These are phyloP conservation scores for Ceratotherium simum DNA, from an alignment of 2,113 vertebrate species.

Conservation along the genomic window DNA sequence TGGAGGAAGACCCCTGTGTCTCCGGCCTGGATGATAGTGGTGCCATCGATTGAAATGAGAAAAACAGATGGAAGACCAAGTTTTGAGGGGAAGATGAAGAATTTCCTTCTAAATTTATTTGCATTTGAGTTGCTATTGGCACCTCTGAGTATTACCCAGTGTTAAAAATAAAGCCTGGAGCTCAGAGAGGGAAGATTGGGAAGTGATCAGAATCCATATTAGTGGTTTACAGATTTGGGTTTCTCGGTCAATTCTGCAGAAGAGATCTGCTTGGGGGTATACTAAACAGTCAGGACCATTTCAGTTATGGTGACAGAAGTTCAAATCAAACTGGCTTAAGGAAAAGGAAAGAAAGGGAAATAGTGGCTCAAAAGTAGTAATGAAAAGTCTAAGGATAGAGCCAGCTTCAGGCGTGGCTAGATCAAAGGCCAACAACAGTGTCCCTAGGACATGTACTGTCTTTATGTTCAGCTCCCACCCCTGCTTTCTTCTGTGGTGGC, in stretches of 20 bases:
- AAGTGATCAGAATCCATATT: too few species aligned
- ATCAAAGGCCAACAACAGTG: neutral
- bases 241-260: neutral
- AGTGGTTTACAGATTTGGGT: neutral
- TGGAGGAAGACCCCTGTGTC: neutral
- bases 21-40: neutral
- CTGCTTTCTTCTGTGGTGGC: neutral
- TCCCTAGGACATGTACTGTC: rapidly evolving
- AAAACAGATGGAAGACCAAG: neutral
- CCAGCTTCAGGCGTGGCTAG: neutral
- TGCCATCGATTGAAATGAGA: neutral
- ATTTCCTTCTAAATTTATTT: neutral
- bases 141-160: too few species aligned
- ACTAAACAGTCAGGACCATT: neutral
- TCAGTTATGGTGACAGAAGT: neutral
- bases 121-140: neutral
- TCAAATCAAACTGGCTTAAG: neutral
- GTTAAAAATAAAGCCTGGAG: neutral
- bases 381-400: rapidly evolving
- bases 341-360: neutral
- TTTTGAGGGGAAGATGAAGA: neutral
- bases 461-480: rapidly evolving
- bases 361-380: neutral
- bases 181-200: neutral
- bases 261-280: neutral